Evolutionary conservation across 2,888 invertebrate species (phyloP), one percentile per base, ranked within the genome.

Genomic region (Tholera decimalis): DNA sequence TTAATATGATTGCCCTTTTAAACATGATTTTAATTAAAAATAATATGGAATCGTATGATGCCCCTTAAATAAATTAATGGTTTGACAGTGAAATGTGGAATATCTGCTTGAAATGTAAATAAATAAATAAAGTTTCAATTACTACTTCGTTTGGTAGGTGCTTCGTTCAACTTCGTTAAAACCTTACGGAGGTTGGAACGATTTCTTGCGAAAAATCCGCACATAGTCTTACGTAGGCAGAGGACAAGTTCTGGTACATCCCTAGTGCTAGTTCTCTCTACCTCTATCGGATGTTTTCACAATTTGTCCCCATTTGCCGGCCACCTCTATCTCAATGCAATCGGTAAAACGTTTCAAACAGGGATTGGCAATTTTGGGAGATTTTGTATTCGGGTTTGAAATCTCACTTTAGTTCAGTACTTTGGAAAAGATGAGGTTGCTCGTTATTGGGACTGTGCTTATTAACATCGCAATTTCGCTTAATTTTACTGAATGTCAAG

Each of bases 251-350:
- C n/a, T 3, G 44, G 7, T 8, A 26, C 44, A 44, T n/a, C 44
- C 44, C 44, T 50, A 59, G 20, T 39, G 24, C 44, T 50, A 59
- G 20, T 39, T 37, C 35, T 51, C 50, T 37, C 49, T 43, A 59
- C 22, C 49, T 33, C 43, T 18, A 69, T 72, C 54, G 66, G 72
- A 72, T 79, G 67, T 81, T 75, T 69, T 70, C 70, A 63, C 73
- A 59, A 67, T 75, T 72, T 58, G 75, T 61, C 58, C 67, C 60
- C 53, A 66, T 81, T 78, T 72, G 20, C 64, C 62, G 59, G 57
- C 37, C 54, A 70, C 59, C 54, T 55, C 54, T 73, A 64, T 64
- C 69, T 54, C 46, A 69, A 64, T 57, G 49, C 15, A 54, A 47
- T 56, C 57, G 66, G 54, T 58, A 49, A 53, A 70, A 63, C 51